These are phyloP conservation scores for Drosophila nr. perissopoda DNA, from an alignment of 2,888 invertebrate genomes.

Conservation along the genomic window DNA sequence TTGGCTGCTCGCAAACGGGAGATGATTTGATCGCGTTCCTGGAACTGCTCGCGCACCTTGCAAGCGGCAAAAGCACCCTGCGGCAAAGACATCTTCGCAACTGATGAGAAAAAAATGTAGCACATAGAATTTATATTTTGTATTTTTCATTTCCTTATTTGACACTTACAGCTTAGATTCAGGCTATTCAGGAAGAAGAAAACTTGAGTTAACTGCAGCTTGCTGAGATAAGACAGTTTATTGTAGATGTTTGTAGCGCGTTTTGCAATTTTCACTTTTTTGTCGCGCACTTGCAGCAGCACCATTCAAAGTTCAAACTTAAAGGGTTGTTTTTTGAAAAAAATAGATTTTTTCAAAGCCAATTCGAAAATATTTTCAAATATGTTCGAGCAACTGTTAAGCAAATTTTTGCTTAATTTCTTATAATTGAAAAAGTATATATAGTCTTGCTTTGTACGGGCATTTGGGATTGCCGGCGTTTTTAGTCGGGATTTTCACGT, in stretches of 20 bases:
- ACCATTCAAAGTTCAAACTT: slow-evolving; percentile 63
- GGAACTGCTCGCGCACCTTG: slow-evolving; percentile 87
- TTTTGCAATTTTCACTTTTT: slow-evolving; percentile 56
- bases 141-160: not conserved
- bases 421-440: not conserved
- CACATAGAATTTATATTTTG: not conserved
- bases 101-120: slow-evolving; percentile 23
- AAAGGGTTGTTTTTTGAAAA: slow-evolving; percentile 3
- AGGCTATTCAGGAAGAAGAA: slow-evolving; percentile 34
- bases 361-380: slow-evolving; percentile 8
- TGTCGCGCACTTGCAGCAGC: slow-evolving; percentile 54
- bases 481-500: slow-evolving; percentile 24
- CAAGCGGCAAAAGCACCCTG: slow-evolving; percentile 91
- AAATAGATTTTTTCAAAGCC: not conserved
- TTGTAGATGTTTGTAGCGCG: slow-evolving; percentile 44
- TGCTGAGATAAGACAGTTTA: slow-evolving; percentile 38
- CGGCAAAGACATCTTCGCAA: slow-evolving; percentile 89
- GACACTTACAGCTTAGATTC: slow-evolving; percentile 51
- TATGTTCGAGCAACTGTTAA: slow-evolving; percentile 7
- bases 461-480: slow-evolving; percentile 45
- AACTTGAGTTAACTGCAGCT: slow-evolving; percentile 36
- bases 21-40: slow-evolving; percentile 86
- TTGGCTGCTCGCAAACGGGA: slow-evolving; percentile 82
- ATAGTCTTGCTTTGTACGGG: slow-evolving; percentile 13
- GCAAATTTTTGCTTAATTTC: not conserved